These are phyloP conservation scores for Xyrichtys novacula DNA, from an alignment of 2,797 vertebrate genomes.

Conservation along the genomic window DNA sequence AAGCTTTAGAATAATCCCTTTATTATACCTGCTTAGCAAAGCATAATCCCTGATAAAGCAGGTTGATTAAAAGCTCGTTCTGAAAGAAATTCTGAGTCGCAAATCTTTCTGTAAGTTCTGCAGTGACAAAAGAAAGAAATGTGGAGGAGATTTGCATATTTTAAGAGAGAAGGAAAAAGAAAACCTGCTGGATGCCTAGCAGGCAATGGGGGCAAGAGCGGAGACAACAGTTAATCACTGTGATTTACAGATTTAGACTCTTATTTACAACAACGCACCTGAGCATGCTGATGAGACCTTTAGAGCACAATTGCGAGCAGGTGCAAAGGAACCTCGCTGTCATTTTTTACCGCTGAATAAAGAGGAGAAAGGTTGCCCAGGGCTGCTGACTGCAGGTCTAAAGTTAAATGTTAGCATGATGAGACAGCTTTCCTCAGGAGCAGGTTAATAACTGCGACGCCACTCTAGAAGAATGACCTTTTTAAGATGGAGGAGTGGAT, in stretches of 20 bases:
- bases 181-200: not conserved
- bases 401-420: slow-evolving; percentile 20
- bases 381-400: slow-evolving; percentile 9
- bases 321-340: not conserved
- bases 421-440: not conserved
- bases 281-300: not conserved
- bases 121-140: not conserved
- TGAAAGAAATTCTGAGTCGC: slow-evolving; percentile 1
- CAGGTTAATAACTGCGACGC: slow-evolving; percentile 13
- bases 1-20: slow-evolving; percentile 35
- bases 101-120: slow-evolving; percentile 1
- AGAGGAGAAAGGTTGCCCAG: slow-evolving; percentile 20
- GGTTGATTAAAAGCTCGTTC: not conserved
- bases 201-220: not conserved
- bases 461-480: slow-evolving; percentile 42
- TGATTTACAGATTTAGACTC: not conserved
- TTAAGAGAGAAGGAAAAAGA: not conserved
- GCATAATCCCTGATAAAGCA: slow-evolving; percentile 17
- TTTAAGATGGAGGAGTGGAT: slow-evolving; percentile 6
- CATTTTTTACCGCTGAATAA: slow-evolving; percentile 4
- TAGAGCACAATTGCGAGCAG: not conserved
- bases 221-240: not conserved
- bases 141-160: not conserved
- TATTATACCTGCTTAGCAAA: slow-evolving; percentile 29
- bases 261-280: not conserved